Base-by-base conservation (phyloP, 2,888 invertebrate genomes). In the Agrochola lychnidis region DNA sequence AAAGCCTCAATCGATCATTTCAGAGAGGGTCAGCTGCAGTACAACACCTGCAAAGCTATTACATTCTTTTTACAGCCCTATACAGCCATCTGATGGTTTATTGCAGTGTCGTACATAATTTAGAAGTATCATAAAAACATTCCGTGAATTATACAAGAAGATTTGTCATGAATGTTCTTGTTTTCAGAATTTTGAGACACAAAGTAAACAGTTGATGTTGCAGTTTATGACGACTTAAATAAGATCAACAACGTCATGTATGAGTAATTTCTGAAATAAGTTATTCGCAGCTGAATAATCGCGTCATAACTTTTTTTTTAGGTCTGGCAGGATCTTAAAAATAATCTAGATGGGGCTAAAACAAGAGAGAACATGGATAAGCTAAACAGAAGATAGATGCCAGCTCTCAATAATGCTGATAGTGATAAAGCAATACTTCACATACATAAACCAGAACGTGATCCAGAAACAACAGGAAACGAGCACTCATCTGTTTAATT, bases 71-170 rank as follows among this genome's bases (percentile, higher is more conserved):
- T 93, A 94, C 90, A 91, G 88, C 87, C 87, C 92, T 86, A 94
- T 95, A 94, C 95, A 95, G 90, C 89, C 90, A 91, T 92, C 91
- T 90, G 90, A 87, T 90, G 89, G 89, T 90, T 91, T 90, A 90
- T 90, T 92, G 91, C 92, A 92, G 87, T 90, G 90, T 92, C 92
- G 91, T 94, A 92, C 93, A 95, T 95, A 93, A 94, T 94, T 93
- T 91, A 94, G 89, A 87, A 89, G 86, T 40, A 73, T 70, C 77
- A 78, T 81, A 81, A 78, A 76, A 72, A 85, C 66, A 74, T 83
- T 81, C 84, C 76, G 82, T 75, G 84, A 86, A 87, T 90, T 85
- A 90, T 90, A 91, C 83, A 79, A 85, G 80, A 82, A 75, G 4
- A 75, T 48, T 74, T 69, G 77, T 78, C 74, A 74, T 73, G 48